Conservation (phyloP, 2,888 invertebrate species). For the Thecocarcelia acutangulata region DNA sequence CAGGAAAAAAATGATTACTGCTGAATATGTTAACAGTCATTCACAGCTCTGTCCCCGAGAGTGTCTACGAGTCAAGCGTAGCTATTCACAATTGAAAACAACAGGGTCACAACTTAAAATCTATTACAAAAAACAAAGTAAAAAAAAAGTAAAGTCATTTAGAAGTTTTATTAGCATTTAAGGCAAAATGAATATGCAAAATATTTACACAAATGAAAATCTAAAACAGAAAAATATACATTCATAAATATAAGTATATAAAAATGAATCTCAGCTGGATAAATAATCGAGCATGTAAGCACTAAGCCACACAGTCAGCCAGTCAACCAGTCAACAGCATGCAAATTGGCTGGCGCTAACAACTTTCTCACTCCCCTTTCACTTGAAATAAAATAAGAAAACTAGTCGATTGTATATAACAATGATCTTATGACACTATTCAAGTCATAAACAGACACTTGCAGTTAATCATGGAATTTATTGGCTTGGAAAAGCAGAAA, state of each 20-base stretch:
- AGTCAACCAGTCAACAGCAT: not conserved
- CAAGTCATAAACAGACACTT: slow-evolving; percentile 65
- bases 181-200: slow-evolving; percentile 17
- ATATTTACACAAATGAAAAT: slow-evolving; percentile 22
- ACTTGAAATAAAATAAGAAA: slow-evolving; percentile 33
- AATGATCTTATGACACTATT: slow-evolving; percentile 57
- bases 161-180: slow-evolving; percentile 60
- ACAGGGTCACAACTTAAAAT: slow-evolving; percentile 50
- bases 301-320: not conserved
- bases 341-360: slow-evolving; percentile 36
- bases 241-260: not conserved
- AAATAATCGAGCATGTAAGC: not conserved
- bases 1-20: too few species aligned
- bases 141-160: too few species aligned
- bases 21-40: slow-evolving; percentile 5
- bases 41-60: not conserved
- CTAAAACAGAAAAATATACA: slow-evolving; percentile 1
- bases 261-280: slow-evolving; percentile 46
- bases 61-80: slow-evolving; percentile 5
- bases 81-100: slow-evolving; percentile 59
- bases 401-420: slow-evolving; percentile 20
- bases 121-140: slow-evolving; percentile 27
- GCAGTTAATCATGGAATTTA: slow-evolving; percentile 66
- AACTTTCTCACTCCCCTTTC: not conserved
- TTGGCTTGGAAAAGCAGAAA: slow-evolving; percentile 30